Evolutionary conservation across 2,113 vertebrate genomes (phyloP), one percentile per base, ranked within the genome.

Genomic region (Pelmatolapia mariae): DNA sequence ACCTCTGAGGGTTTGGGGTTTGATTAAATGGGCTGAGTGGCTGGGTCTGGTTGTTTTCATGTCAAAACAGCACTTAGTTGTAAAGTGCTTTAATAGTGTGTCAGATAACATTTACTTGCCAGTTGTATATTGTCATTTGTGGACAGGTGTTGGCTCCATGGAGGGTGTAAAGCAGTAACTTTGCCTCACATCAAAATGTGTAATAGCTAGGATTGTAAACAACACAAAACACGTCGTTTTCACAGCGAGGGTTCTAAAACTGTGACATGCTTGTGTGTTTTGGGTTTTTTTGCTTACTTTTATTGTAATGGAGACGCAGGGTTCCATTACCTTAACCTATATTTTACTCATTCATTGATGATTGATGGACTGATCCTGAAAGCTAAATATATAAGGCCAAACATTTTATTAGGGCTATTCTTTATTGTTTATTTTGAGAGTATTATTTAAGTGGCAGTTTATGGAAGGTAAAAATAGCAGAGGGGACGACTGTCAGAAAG

Each of bases 1-100:
- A 91, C 89, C 94, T 95, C 92, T 88, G 90, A 95, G 94, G 91
- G 92, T 90, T 93, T 94, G 90, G 85, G 85, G 88, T 94, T 95
- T 95, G 94, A 96, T 96, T 96, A 96, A 96, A 96, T 92, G 87
- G 91, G 83, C 88, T 24, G 86, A 84, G 80, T 10, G 81, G 76
- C 82, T 86, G 73, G 59, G 31, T 83, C 79, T 80, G 86, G 68
- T 92, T 91, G 85, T 93, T 93, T 89, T 87, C 80, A 78, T 91
- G 94, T 96, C 94, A 96, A 86, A 87, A 91, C 90, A 93, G 89
- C 90, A 89, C 82, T 93, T 90, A 81, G 80, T 92, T 88, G 86
- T 82, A 88, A 93, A 93, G 82, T 87, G 79, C 87, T 92, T 93
- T 93, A 94, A 92, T 90, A 83, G 84, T 79, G 81, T 95, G 96